Conservation (phyloP, 2,797 vertebrate genomes). For the Centropyge bicolor region DNA sequence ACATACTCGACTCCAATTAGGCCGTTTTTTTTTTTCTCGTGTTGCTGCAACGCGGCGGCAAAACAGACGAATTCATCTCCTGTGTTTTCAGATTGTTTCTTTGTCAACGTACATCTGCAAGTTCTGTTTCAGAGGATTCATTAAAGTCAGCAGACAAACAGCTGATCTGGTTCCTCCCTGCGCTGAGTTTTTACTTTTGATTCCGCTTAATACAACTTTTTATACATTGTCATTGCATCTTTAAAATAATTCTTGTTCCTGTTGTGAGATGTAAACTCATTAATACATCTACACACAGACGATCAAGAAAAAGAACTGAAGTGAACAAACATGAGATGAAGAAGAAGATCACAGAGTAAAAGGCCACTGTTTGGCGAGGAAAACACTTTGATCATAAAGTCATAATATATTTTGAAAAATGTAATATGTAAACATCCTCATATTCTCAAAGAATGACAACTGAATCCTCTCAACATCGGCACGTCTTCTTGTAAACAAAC, state of each 20-base stretch:
- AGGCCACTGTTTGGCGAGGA: no score
- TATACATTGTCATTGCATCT: neutral
- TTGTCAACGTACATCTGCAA: neutral
- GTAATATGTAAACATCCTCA: neutral
- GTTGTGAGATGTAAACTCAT: neutral
- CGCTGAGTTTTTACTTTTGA: no score
- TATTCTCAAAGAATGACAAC: neutral
- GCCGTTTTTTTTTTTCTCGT: neutral
- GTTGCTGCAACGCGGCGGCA: neutral
- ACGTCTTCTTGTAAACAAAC: neutral
- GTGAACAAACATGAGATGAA: neutral
- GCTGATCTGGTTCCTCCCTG: no score
- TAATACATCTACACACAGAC: neutral
- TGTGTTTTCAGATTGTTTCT: neutral
- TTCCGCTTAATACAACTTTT: neutral
- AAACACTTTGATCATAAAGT: no score
- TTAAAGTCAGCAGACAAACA: neutral
- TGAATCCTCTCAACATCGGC: neutral
- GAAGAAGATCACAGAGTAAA: no score
- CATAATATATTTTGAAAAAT: no score
- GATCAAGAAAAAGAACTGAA: neutral
- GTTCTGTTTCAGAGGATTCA: neutral
- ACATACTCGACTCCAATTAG: neutral
- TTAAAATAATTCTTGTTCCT: neutral
- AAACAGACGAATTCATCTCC: neutral